phyloP scores from a whole-genome alignment of 2,888 invertebrate genomes.

The Oegoconia quadripuncta region DNA sequence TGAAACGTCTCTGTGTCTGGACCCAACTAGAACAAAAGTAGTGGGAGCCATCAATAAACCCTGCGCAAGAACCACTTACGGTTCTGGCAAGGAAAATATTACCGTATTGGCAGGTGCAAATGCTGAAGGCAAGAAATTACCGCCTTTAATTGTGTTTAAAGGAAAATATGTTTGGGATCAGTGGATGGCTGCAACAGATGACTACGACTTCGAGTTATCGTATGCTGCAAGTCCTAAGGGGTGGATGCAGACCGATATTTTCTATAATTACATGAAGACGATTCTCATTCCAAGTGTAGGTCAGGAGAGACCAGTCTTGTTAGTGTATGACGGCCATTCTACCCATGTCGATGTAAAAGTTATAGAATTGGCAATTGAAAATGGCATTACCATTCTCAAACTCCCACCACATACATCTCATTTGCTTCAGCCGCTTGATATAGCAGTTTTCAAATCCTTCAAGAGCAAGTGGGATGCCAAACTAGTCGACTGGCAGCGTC shows the following conservation, averaged over 20 bases:
- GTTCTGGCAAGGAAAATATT: constrained; percentile 20
- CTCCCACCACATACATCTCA: constrained; percentile 34
- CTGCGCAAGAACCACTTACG: constrained; percentile 11
- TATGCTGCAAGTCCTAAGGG: constrained; percentile 17
- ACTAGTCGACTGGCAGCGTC: constrained; percentile 24
- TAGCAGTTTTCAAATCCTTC: constrained; percentile 29
- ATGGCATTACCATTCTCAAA: constrained; percentile 19
- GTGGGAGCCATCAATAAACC: constrained; percentile 13
- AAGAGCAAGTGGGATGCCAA: constrained; percentile 24
- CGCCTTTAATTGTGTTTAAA: constrained; percentile 22
- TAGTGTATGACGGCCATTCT: constrained; percentile 13
- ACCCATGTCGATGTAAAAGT: constrained; percentile 10
- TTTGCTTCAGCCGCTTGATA: constrained; percentile 30
- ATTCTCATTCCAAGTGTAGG: constrained; percentile 3
- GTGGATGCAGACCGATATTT: constrained; percentile 12
- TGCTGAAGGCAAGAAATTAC: constrained; percentile 20
- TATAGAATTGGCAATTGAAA: constrained; percentile 6
- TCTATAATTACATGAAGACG: constrained; percentile 5
- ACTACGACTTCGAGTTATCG: constrained; percentile 29
- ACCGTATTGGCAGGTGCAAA: constrained; percentile 19
- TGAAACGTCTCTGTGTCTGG: constrained; percentile 13
- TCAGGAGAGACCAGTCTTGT: constrained; percentile 4
- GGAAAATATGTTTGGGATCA: constrained; percentile 25
- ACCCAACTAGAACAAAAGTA: constrained; percentile 17
- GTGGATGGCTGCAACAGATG: constrained; percentile 23